Base-by-base conservation (phyloP, 2,888 invertebrate species). In the Diaperis boleti region DNA sequence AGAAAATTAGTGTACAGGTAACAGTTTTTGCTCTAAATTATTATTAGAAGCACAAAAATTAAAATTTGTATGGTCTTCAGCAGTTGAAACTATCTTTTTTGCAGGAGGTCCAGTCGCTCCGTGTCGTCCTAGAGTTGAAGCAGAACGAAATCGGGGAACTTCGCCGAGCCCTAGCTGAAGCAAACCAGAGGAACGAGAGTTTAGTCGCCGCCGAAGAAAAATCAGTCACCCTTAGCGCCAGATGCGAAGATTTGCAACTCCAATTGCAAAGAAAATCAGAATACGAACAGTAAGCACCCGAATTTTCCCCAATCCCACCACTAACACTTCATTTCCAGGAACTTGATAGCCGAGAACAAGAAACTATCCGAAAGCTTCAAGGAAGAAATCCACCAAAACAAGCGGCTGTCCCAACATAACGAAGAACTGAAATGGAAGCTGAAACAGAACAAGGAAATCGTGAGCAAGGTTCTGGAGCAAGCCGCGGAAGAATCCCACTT, bases 381-480 rank as follows among this genome's bases (percentile, higher is more conserved):
- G 42, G 87, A 92, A 57, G 92, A 95, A 78, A 84, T 87, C 1
- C 90, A 92, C 74, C 91, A 92, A 68, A 92, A 92, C 74, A 88
- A 91, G 64, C 85, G 94, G 1, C 82, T 95, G 42, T 87, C 88
- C 0, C 91, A 92, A 76, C 88, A 92, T 76, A 95, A 95, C 77
- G 96, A 96, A 82, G 94, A 95, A 81, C 85, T 96, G 1, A 87
- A 92, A 73, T 96, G 94, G 88, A 92, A 92, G 76, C 85, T 96
- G 60, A 86, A 91, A 74, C 92, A 94, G 79, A 92, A 92, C 78
- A 90, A 89, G 59, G 91, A 92, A 81, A 90, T 92, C 39, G 83
- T 85, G 11, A 79, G 75, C 22, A 81, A 81, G 47, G 78, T 83
- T 2, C 69, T 80, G 7, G 82, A 82, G 66, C 77, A 81, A 35